phyloP scores from a whole-genome alignment of 2,113 vertebrate genomes.

The Mesocricetus auratus region DNA sequence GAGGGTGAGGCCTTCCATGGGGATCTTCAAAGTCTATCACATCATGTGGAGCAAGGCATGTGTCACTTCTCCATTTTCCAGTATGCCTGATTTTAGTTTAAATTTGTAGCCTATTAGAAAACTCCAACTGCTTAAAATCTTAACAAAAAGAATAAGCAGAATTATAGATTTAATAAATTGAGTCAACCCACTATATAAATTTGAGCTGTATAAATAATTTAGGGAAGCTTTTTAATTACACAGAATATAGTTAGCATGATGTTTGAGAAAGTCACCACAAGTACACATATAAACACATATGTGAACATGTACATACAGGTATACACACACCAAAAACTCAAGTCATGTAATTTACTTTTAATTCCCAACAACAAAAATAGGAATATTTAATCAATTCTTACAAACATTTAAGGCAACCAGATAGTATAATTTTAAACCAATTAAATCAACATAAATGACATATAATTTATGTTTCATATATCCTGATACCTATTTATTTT shows the following conservation, averaged over 20 bases:
- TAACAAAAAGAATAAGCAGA: not conserved
- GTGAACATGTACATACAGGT: not conserved
- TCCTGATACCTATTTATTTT: not conserved
- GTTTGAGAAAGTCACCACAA: not conserved
- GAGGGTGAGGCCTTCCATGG: too few species aligned
- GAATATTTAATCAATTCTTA: constrained; percentile 29
- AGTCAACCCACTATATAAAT: not conserved
- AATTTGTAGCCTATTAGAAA: constrained; percentile 9
- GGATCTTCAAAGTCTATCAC: too few species aligned
- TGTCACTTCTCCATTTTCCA: not conserved
- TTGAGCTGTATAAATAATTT: not conserved
- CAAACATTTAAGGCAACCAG: not conserved
- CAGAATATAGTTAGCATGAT: not conserved
- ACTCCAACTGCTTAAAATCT: constrained; percentile 9
- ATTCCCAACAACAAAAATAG: not conserved
- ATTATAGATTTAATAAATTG: not conserved
- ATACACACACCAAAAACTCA: not conserved
- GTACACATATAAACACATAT: not conserved
- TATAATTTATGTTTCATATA: not conserved
- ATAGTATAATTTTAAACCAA: not conserved
- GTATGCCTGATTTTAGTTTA: constrained; percentile 15
- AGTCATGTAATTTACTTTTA: constrained; percentile 23
- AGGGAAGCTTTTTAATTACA: not conserved
- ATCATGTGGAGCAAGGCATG: too few species aligned
- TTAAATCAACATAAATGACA: too few species aligned